Conservation (phyloP, 1,140 invertebrate species). For the Platyscapa corneri region DNA sequence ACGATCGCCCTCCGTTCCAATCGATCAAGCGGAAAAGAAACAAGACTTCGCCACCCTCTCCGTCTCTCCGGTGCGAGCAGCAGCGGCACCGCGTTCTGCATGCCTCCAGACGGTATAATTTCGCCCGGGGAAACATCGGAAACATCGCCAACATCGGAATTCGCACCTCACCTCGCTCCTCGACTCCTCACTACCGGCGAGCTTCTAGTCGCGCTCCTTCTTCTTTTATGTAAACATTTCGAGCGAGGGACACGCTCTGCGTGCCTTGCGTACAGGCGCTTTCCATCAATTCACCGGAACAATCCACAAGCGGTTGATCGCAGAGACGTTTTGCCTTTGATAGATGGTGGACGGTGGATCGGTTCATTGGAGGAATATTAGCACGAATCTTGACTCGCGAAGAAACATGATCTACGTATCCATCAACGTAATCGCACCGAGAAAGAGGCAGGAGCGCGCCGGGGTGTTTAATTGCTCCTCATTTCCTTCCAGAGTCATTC, state of each 20-base stretch:
- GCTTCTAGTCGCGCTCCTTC: not conserved
- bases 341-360: no score
- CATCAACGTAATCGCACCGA: not conserved
- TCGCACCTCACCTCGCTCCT: no score
- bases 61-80: not conserved
- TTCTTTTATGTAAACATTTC: not conserved
- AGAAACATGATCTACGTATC: not conserved
- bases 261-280: not conserved
- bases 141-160: no score
- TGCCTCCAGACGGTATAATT: conserved; percentile 16
- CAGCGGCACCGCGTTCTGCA: not conserved
- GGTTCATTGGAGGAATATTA: no score
- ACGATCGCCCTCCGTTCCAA: conserved; percentile 25
- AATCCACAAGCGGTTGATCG: not conserved
- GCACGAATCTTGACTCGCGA: not conserved
- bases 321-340: not conserved
- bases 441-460: not conserved
- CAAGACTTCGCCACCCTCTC: not conserved
- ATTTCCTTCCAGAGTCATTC: no score
- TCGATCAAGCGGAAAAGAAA: conserved; percentile 24
- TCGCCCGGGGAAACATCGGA: not conserved
- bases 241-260: not conserved
- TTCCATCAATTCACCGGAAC: no score
- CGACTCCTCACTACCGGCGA: not conserved
- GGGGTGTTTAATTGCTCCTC: no score